Evolutionary conservation across 92 coral and sea anemone species (phyloP), one percentile per base, ranked within the genome.

Genomic region (Scolanthus callimorphus): DNA sequence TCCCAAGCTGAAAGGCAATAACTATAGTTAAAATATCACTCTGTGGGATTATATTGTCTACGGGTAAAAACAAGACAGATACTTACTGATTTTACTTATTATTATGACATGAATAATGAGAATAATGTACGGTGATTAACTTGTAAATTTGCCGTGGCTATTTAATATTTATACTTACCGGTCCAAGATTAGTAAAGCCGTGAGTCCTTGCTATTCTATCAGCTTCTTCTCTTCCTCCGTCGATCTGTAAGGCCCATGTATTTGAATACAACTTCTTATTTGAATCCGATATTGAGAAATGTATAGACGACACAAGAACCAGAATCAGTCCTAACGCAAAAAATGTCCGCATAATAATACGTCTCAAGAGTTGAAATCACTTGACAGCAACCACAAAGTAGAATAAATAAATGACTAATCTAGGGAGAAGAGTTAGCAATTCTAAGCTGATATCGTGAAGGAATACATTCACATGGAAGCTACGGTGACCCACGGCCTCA

Each of bases 221-320:
- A 3, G 96, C 99, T 51, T 62, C 91, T 29, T 66, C 77, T 15
- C 44, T 63, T 23, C 96, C 96, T 3, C 91, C 90, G 9, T 94
- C 91, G 25, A 94, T 51, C 27, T 85, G 87, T 0, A 84, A 75
- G 2, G 88, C 99, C 99, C 99, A 94, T 34, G 89, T 84, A 71
- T 94, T 94, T 11, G 99, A 84, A 43, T 80, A 94, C 23, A 74
- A 43, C 10, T 65, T 45, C n/a, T 77, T 55, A 22, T 45, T 31
- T 15, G 45, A 6, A 23, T 17, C 41, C 9, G 38, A 19, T 10
- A 62, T 38, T 4, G 60, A 17, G 52, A 59, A 59, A 48, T 59
- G 25, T 24, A 52, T 22, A 11, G 6, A 22, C 6, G 34, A 19
- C 8, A 11, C 29, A 25, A 52, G 31, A 17, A 60, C 65, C 13